Evolutionary conservation across 2,113 vertebrate genomes (phyloP).

Genomic region (Paratilapia polleni): DNA sequence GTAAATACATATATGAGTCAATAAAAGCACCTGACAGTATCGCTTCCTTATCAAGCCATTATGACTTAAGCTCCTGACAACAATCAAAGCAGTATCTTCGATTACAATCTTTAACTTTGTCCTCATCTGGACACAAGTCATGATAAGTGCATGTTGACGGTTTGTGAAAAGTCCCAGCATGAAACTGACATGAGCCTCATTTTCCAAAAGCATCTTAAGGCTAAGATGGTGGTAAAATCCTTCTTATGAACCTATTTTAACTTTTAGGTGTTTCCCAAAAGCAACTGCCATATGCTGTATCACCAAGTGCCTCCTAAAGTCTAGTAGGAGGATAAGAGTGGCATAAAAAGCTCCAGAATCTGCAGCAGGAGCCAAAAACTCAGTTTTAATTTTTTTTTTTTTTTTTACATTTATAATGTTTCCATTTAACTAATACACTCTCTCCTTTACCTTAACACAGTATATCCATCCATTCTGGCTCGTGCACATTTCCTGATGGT

Average conservation of each 20-base stretch:
- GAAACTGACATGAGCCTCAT: not conserved
- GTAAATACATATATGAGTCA: not conserved
- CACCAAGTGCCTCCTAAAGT: not conserved
- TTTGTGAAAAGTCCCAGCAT: slow-evolving; percentile 18
- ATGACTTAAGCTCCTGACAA: slow-evolving; percentile 11
- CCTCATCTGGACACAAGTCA: not conserved
- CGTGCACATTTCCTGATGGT: not conserved
- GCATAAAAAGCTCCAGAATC: not conserved
- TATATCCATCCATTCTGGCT: not conserved
- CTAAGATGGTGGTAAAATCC: not conserved
- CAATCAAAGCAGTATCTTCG: not conserved
- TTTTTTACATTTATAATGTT: too few relatives aligned
- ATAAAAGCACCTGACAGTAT: not conserved
- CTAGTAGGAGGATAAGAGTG: not conserved
- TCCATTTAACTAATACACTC: too few relatives aligned
- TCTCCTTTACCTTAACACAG: too few relatives aligned
- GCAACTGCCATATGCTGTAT: not conserved
- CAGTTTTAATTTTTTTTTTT: not conserved
- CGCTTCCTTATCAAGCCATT: not conserved
- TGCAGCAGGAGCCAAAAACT: too few relatives aligned
- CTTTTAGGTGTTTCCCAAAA: not conserved
- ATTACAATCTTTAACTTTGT: not conserved
- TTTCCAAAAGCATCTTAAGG: not conserved
- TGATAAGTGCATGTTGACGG: not conserved
- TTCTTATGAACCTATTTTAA: not conserved